phyloP scores from a whole-genome alignment of 2,797 vertebrate genomes.

The Lacerta bilineata region DNA sequence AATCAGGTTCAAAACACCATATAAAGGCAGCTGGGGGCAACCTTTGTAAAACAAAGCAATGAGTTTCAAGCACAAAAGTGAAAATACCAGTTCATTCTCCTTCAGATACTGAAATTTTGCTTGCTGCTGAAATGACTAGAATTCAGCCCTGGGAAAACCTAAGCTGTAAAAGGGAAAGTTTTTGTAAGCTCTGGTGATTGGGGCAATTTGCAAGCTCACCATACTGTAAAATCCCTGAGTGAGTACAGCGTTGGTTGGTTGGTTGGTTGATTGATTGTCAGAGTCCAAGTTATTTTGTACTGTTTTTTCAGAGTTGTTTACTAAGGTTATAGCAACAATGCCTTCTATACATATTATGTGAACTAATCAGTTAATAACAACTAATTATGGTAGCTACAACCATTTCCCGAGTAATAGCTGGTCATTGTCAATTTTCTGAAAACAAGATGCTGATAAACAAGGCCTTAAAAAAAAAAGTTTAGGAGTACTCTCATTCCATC shows the following conservation, averaged over 20 bases:
- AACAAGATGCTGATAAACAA: too few relatives aligned
- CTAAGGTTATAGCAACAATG: too few relatives aligned
- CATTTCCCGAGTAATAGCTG: too few relatives aligned
- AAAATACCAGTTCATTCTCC: not conserved
- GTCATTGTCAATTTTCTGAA: too few relatives aligned
- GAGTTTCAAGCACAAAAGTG: not conserved
- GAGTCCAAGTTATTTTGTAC: not conserved
- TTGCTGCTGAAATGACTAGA: not conserved
- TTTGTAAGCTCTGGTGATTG: not conserved
- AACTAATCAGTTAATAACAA: too few relatives aligned
- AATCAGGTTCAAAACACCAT: slow-evolving; percentile 7
- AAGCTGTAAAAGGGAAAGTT: not conserved
- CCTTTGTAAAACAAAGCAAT: slow-evolving; percentile 20
- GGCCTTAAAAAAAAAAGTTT: too few relatives aligned
- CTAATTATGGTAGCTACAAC: too few relatives aligned
- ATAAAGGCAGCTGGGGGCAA: not conserved
- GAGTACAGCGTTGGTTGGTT: not conserved
- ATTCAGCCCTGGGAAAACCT: not conserved
- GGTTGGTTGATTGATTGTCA: too few relatives aligned
- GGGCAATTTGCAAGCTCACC: not conserved
- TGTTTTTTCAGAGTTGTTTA: too few relatives aligned
- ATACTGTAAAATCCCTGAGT: not conserved
- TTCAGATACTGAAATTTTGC: not conserved
- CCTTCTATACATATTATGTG: too few relatives aligned
- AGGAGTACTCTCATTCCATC: too few relatives aligned